A percentile compares a stretch with the other conserved stretches of the same genome.
These are phyloP conservation scores for Psilopsiagon aurifrons DNA, from an alignment of 2,113 vertebrate species.

Conservation along the genomic window DNA sequence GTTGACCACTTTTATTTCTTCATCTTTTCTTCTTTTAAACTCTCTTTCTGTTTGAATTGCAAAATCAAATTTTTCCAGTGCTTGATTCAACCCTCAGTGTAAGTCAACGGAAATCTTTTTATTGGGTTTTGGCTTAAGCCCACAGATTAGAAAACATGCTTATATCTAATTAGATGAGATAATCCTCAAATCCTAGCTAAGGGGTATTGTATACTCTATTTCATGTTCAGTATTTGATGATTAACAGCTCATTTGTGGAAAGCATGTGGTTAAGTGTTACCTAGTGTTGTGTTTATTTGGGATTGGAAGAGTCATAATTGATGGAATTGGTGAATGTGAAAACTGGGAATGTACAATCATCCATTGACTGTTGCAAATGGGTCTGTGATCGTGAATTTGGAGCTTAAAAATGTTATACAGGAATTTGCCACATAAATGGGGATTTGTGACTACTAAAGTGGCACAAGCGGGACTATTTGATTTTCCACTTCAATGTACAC, in stretches of 20 bases:
- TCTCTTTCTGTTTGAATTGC: not conserved
- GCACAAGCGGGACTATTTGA: not conserved
- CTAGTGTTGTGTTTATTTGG: not conserved
- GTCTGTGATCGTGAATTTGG: not conserved
- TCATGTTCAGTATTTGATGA: constrained; percentile 3
- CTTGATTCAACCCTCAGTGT: not conserved
- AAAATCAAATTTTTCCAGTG: not conserved
- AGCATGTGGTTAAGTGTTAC: not conserved
- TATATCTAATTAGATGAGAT: constrained; percentile 62
- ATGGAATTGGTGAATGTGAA: not conserved
- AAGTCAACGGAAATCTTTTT: constrained; percentile 53
- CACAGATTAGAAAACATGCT: constrained; percentile 51
- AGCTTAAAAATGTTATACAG: not conserved
- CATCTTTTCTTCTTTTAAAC: not conserved
- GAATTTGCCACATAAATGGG: not conserved
- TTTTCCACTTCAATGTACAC: not conserved
- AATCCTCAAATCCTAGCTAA: constrained; percentile 60
- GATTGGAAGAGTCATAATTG: not conserved
- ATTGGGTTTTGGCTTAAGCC: constrained; percentile 35
- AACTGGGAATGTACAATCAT: not conserved
- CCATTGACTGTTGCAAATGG: not conserved
- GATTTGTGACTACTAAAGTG: not conserved
- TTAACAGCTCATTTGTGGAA: constrained; percentile 42
- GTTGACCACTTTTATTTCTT: not conserved
- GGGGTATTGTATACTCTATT: not conserved